These are phyloP conservation scores for Pyrochroa serraticornis DNA, from an alignment of 2,888 invertebrate species.

Conservation along the genomic window DNA sequence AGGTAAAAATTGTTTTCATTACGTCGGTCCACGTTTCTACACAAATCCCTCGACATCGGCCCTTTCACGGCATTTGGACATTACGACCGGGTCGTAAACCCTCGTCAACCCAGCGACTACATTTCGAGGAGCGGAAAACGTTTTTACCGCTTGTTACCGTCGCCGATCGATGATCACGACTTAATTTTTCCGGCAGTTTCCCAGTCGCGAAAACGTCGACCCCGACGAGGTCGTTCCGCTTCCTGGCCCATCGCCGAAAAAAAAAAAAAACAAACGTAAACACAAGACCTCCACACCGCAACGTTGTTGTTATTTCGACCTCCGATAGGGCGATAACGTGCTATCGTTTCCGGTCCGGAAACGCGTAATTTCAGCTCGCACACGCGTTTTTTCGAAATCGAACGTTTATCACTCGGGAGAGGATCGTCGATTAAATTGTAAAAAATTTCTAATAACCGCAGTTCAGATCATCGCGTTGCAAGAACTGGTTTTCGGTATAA, in stretches of 20 bases:
- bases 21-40: no score
- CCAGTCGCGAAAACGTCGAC: not conserved
- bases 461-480: conserved; percentile 42
- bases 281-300: conserved; percentile 10
- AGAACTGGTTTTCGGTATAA: conserved; percentile 54
- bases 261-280: conserved; percentile 22
- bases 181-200: no score
- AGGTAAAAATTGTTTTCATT: no score
- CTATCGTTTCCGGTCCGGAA: conserved; percentile 27
- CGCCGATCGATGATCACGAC: no score
- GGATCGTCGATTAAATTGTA: conserved; percentile 46
- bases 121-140: no score
- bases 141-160: no score
- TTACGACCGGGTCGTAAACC: no score
- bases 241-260: conserved; percentile 20
- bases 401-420: conserved; percentile 12
- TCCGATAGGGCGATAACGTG: conserved; percentile 13
- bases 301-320: conserved; percentile 10
- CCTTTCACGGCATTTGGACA: no score
- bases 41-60: no score
- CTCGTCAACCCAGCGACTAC: no score
- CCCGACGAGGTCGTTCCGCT: conserved; percentile 20
- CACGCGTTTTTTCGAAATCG: conserved; percentile 10
- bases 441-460: conserved; percentile 51
- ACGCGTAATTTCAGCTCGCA: conserved; percentile 25